These are phyloP conservation scores for Sebastes reedi DNA, from an alignment of 2,797 vertebrate genomes.

Conservation along the genomic window DNA sequence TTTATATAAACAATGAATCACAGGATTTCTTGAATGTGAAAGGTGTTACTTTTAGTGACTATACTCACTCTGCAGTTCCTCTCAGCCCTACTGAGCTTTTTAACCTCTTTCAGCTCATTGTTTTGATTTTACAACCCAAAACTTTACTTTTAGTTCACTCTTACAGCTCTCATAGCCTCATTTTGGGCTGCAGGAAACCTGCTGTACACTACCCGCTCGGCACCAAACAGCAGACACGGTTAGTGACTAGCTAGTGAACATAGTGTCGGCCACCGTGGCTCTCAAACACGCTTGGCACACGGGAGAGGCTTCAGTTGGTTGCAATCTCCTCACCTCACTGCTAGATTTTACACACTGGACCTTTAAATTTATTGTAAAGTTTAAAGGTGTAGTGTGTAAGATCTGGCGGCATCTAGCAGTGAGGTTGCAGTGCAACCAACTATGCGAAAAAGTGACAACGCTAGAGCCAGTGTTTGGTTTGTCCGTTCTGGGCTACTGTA, in stretches of 20 bases:
- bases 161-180: not conserved
- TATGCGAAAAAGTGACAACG: too few relatives aligned
- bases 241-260: not conserved
- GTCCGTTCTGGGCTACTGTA: too few relatives aligned
- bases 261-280: too few relatives aligned
- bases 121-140: not conserved
- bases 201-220: rapidly evolving
- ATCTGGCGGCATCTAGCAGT: too few relatives aligned
- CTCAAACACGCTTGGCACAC: too few relatives aligned
- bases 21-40: not conserved
- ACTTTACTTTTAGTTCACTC: not conserved
- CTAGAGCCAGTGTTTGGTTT: too few relatives aligned
- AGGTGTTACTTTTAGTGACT: not conserved
- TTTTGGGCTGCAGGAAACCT: not conserved
- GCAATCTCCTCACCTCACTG: too few relatives aligned
- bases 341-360: too few relatives aligned
- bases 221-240: not conserved
- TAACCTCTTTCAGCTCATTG: not conserved
- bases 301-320: too few relatives aligned
- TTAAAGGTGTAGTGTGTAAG: too few relatives aligned
- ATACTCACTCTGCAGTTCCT: not conserved
- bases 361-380: too few relatives aligned
- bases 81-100: not conserved
- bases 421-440: too few relatives aligned
- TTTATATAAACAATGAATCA: not conserved